Evolutionary conservation across 2,113 vertebrate genomes (phyloP), one percentile per base, ranked within the genome.

Genomic region (Hydrochoerus hydrochaeris): DNA sequence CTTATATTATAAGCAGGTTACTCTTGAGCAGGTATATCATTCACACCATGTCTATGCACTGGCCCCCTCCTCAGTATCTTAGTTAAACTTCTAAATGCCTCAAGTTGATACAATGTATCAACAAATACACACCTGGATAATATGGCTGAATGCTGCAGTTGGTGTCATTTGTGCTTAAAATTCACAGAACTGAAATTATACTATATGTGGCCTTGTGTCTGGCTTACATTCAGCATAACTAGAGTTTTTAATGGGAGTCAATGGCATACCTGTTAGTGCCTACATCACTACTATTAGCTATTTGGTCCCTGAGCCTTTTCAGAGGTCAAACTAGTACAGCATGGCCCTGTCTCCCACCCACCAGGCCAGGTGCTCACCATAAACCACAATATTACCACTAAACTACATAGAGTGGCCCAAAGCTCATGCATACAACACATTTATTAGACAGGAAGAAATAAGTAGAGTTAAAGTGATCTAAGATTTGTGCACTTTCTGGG

Each of bases 101-200:
- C 67, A n/a, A 35, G 16, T n/a, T 69, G 67, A 69, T 17, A 9
- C 67, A 69, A 17, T 20, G 35, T 69, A n/a, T 69, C 67, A 69
- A 20, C 7, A 35, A 69, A n/a, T 69, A 69, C 17, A 62, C 17
- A 19, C 35, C 32, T 54, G 87, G 28, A 2, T 11, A 28, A 67
- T 3, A 30, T 49, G 28, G 78, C 71, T 60, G 38, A 90, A 77
- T 87, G 80, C 7, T 54, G 49, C 0, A 80, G 1, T 12, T 94
- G 11, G 6, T 85, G 90, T 91, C 7, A 84, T 52, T 90, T 84
- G 19, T n/a, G 14, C 78, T 95, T 91, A 81, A 44, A 81, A 87
- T 91, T 69, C 20, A 78, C 30, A 17, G 24, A 91, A 80, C 3
- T 91, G 7, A 35, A 84, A 84, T 94, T 44, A 85, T 32, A 67